phyloP scores from a whole-genome alignment of 2,888 invertebrate genomes.

The Drosophila melanosoma region DNA sequence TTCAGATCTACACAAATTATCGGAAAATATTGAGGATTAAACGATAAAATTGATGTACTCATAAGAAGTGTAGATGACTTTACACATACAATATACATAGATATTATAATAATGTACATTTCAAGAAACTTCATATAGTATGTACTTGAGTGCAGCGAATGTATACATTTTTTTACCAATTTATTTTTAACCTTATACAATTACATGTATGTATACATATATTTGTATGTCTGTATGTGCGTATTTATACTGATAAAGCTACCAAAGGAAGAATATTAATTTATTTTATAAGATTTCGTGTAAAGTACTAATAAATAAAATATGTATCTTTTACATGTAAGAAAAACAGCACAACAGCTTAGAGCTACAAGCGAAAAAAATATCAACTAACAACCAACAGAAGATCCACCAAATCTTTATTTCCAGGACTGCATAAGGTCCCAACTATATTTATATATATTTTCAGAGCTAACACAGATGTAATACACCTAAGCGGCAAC shows the following conservation, averaged over 20 bases:
- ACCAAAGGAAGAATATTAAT: slow-evolving; percentile 75
- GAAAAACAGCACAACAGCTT: slow-evolving; percentile 32
- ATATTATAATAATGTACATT: slow-evolving; percentile 67
- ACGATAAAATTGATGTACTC: slow-evolving; percentile 41
- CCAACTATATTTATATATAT: slow-evolving; percentile 5
- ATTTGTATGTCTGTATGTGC: slow-evolving; percentile 74
- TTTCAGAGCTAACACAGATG: slow-evolving; percentile 10
- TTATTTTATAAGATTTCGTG: slow-evolving; percentile 78
- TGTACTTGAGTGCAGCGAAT: slow-evolving; percentile 56
- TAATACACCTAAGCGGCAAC: slow-evolving; percentile 4
- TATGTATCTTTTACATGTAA: slow-evolving; percentile 63
- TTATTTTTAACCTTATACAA: slow-evolving; percentile 73
- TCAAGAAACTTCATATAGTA: slow-evolving; percentile 57
- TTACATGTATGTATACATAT: slow-evolving; percentile 61
- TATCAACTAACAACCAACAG: slow-evolving; percentile 26
- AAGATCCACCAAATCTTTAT: slow-evolving; percentile 6
- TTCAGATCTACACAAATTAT: slow-evolving; percentile 92
- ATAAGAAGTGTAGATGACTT: slow-evolving; percentile 45
- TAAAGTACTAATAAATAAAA: slow-evolving; percentile 71
- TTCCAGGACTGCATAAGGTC: slow-evolving; percentile 1
- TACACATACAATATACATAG: slow-evolving; percentile 54
- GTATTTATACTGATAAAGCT: slow-evolving; percentile 74
- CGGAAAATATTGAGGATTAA: slow-evolving; percentile 74
- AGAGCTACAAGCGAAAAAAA: slow-evolving; percentile 32
- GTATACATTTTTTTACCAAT: slow-evolving; percentile 72